phyloP scores from a whole-genome alignment of 2,797 vertebrate species.

The Huso huso region DNA sequence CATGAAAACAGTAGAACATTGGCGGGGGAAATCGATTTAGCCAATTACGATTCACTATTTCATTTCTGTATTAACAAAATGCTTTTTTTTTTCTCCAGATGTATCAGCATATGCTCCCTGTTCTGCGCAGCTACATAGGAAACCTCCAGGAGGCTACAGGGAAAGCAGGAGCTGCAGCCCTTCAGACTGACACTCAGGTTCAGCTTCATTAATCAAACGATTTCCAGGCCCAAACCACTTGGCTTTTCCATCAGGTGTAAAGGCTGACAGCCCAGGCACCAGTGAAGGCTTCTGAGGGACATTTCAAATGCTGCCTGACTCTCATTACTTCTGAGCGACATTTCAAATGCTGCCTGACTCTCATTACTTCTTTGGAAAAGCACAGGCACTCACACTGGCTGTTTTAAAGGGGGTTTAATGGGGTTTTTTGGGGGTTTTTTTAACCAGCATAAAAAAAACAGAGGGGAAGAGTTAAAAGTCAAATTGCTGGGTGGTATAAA shows the following conservation, averaged over 20 bases:
- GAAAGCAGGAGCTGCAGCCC: conserved; percentile 7
- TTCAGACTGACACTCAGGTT: conserved; percentile 22
- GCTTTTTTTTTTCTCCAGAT: conserved; percentile 7
- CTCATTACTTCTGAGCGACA: not conserved
- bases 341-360: conserved; percentile 6
- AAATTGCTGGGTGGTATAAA: no score
- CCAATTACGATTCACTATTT: no score
- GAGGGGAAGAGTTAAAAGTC: no score
- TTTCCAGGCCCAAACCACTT: conserved; percentile 22
- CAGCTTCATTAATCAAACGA: conserved; percentile 41
- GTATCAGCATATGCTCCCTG: conserved; percentile 15
- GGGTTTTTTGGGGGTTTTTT: no score
- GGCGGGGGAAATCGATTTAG: not conserved
- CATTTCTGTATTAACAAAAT: not conserved
- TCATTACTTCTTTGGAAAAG: no score
- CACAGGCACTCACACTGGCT: no score
- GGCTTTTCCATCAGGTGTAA: conserved; percentile 23
- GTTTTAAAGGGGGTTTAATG: no score
- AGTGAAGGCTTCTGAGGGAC: fast-evolving
- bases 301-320: conserved; percentile 9
- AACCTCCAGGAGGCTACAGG: conserved; percentile 18
- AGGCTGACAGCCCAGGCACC: fast-evolving
- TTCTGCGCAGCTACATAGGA: conserved; percentile 10
- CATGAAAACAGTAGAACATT: not conserved
- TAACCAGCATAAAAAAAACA: no score